Evolutionary conservation across 92 coral and sea anemone species (phyloP).

Genomic region (Porites rus): DNA sequence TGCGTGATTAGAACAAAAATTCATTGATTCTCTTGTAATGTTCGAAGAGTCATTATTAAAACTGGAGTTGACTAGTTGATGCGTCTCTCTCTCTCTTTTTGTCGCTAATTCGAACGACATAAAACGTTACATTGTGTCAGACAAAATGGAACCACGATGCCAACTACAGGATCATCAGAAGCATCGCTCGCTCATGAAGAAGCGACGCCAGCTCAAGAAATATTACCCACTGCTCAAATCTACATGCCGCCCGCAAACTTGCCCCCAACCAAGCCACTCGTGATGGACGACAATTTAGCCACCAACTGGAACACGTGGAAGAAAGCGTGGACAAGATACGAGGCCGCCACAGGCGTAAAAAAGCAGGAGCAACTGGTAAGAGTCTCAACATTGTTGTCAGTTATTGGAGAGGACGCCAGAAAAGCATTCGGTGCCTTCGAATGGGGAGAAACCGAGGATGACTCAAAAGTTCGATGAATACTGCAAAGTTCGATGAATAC

Average conservation of each 20-base stretch:
- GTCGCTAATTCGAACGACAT: neutral
- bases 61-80: too few species aligned
- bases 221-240: neutral
- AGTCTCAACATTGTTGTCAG: slow-evolving; percentile 40
- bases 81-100: too few species aligned
- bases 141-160: neutral
- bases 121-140: slow-evolving; percentile 13
- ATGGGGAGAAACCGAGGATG: slow-evolving; percentile 45
- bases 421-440: slow-evolving; percentile 49
- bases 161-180: neutral
- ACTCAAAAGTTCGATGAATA: slow-evolving; percentile 38
- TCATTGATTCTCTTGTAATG: too few species aligned
- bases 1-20: too few species aligned
- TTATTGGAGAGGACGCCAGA: slow-evolving; percentile 53
- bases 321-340: slow-evolving; percentile 16
- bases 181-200: too few species aligned
- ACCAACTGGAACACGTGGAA: slow-evolving; percentile 7
- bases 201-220: neutral
- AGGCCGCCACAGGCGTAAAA: slow-evolving; percentile 36
- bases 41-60: too few species aligned
- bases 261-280: neutral
- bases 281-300: neutral
- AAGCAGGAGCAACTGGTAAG: slow-evolving; percentile 40
- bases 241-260: neutral
- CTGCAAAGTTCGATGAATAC: slow-evolving; percentile 44